phyloP scores from a whole-genome alignment of 1,140 invertebrate species.

The Meloidogyne chitwoodi region DNA sequence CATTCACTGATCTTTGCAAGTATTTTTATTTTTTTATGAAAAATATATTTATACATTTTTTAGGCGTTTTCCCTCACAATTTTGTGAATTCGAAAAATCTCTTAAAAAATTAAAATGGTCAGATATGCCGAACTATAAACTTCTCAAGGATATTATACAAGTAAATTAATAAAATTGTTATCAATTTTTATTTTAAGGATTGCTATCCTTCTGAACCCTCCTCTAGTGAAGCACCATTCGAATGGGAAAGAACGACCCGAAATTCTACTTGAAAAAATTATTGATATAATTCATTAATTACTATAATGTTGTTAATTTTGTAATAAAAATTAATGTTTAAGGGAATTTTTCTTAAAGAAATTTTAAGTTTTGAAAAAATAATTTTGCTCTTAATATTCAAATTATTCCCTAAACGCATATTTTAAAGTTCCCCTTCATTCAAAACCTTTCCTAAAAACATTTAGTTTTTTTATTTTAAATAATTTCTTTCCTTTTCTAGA shows the following conservation, averaged over 20 bases:
- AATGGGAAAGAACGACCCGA: not conserved
- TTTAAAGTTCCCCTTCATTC: too few species aligned
- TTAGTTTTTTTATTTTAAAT: too few species aligned
- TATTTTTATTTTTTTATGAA: not conserved
- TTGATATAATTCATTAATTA: too few species aligned
- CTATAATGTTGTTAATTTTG: too few species aligned
- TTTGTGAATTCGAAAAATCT: not conserved
- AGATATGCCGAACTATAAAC: not conserved
- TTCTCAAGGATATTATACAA: not conserved
- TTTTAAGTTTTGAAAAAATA: too few species aligned
- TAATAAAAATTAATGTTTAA: too few species aligned
- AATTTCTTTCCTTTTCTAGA: too few species aligned
- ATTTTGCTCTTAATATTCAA: too few species aligned
- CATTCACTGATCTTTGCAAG: not conserved
- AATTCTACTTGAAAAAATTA: not conserved
- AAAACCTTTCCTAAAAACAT: too few species aligned
- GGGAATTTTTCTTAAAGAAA: too few species aligned
- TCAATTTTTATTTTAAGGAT: not conserved
- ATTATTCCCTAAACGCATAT: too few species aligned
- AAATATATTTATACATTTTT: not conserved
- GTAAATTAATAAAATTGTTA: not conserved
- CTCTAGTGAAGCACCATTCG: not conserved
- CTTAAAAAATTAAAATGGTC: not conserved
- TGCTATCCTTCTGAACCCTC: not conserved
- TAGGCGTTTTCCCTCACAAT: not conserved